These are phyloP conservation scores for Mizuhopecten yessoensis DNA, from an alignment of 1,140 invertebrate species.

Conservation along the genomic window DNA sequence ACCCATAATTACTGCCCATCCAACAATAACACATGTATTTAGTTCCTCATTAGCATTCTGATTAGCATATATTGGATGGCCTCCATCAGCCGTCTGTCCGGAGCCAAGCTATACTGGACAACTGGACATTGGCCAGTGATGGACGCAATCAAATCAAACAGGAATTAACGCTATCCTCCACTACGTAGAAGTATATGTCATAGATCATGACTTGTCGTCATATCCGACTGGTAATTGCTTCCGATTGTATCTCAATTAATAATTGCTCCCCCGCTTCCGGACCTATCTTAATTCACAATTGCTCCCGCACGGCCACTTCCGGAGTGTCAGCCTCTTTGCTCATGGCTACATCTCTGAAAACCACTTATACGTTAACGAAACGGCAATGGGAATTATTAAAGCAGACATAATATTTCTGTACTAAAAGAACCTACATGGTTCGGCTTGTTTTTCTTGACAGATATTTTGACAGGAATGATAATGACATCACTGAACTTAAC, in stretches of 20 bases:
- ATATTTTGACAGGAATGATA: neutral
- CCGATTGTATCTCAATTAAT: neutral
- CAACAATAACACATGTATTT: neutral
- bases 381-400: neutral
- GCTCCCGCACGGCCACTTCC: conserved; percentile 6
- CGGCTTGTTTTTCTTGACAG: neutral
- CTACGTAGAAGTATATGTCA: neutral
- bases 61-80: neutral
- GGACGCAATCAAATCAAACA: neutral
- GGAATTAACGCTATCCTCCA: neutral
- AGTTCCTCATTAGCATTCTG: conserved; percentile 11
- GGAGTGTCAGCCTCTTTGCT: neutral
- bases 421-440: neutral
- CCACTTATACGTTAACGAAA: neutral
- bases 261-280: neutral
- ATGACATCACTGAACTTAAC: neutral
- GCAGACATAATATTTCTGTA: neutral
- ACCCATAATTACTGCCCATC: neutral
- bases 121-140: neutral
- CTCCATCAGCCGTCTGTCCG: neutral
- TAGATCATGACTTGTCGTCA: conserved; percentile 6
- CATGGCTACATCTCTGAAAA: neutral
- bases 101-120: neutral
- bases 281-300: neutral
- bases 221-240: neutral